Conservation (phyloP, 1,140 invertebrate genomes). For the Thaumetopoea pityocampa region DNA sequence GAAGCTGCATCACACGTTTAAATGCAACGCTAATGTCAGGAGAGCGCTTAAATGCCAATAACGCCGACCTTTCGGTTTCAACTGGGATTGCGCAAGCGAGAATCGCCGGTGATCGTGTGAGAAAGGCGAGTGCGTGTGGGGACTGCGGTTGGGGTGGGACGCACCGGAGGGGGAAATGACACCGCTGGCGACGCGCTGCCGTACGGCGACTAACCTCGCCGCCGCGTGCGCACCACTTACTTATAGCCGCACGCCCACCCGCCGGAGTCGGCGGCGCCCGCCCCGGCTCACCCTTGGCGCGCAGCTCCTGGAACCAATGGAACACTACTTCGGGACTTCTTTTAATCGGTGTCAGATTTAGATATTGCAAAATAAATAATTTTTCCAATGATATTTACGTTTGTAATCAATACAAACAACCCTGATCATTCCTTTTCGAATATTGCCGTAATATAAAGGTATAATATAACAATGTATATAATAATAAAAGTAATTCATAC, state of each 20-base stretch:
- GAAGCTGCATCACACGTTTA: conserved; percentile 71
- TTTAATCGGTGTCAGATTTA: background rate
- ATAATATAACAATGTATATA: too few relatives aligned
- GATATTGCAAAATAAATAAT: too few relatives aligned
- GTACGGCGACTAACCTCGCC: conserved; percentile 69
- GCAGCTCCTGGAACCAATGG: conserved; percentile 19
- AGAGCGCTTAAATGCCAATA: conserved; percentile 73
- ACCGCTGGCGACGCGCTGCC: conserved; percentile 59
- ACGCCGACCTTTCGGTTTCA: conserved; percentile 67
- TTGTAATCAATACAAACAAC: too few relatives aligned
- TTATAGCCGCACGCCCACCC: conserved; percentile 61
- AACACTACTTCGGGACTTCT: conserved; percentile 1
- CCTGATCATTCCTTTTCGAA: too few relatives aligned
- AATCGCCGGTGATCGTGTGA: conserved; percentile 61
- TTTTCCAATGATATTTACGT: background rate
- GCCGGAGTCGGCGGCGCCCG: conserved; percentile 17
- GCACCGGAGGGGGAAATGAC: conserved; percentile 48
- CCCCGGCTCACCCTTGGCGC: conserved; percentile 26
- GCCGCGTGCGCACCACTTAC: conserved; percentile 60
- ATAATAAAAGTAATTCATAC: background rate
- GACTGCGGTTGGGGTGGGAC: conserved; percentile 32
- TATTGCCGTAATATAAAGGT: too few relatives aligned
- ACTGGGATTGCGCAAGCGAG: conserved; percentile 65
- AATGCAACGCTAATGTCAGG: conserved; percentile 73
- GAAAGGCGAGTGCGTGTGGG: conserved; percentile 56